Percentiles rank a stretch among this genome's conserved stretches.
Evolutionary conservation across 2,888 invertebrate genomes (phyloP).

Genomic region (Drosophila pseudotalamancana): DNA sequence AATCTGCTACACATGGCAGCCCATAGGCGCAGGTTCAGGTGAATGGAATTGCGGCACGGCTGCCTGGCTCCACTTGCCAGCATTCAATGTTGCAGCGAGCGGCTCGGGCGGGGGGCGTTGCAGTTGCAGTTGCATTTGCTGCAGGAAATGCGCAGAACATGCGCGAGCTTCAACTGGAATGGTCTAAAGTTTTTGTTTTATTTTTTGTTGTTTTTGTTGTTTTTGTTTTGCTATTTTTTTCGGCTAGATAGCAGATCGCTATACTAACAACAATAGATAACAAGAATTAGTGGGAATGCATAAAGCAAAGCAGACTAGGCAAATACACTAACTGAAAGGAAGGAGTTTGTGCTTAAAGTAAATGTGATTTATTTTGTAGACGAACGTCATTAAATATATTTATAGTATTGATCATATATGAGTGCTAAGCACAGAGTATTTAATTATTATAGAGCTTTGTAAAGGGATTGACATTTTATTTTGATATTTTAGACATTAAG

Average conservation of each 20-base stretch:
- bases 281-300: conserved; percentile 52
- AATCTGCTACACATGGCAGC: conserved; percentile 74
- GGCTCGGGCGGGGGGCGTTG: not conserved
- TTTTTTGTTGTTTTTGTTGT: conserved; percentile 29
- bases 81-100: conserved; percentile 4
- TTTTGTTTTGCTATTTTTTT: conserved; percentile 29
- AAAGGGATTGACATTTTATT: too few species aligned
- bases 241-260: conserved; percentile 68
- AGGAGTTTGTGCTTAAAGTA: not conserved
- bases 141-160: conserved; percentile 69
- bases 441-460: too few species aligned
- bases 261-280: conserved; percentile 73
- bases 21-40: conserved; percentile 47
- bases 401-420: too few species aligned
- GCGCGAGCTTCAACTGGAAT: conserved; percentile 67
- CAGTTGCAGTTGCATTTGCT: conserved; percentile 51
- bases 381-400: not conserved
- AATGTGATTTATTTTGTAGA: not conserved
- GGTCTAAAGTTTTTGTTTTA: conserved; percentile 46
- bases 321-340: conserved; percentile 22
- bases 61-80: not conserved
- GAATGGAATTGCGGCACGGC: conserved; percentile 41
- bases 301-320: not conserved
- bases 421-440: too few species aligned
- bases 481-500: too few species aligned